These are phyloP conservation scores for Argopecten irradians DNA, from an alignment of 1,140 invertebrate species.

Conservation along the genomic window DNA sequence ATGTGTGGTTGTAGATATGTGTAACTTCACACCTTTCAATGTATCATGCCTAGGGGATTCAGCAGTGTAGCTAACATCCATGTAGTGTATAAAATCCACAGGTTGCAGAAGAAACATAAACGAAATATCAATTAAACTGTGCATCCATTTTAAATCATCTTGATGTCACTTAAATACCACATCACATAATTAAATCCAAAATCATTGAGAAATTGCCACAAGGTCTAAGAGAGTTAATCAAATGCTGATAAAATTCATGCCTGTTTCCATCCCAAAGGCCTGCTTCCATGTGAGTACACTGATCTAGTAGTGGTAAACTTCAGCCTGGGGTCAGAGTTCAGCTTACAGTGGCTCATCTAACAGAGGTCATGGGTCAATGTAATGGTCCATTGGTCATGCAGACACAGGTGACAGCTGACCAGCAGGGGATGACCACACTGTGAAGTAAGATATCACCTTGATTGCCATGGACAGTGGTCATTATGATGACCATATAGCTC, in stretches of 20 bases:
- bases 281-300: background rate
- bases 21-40: background rate
- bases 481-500: background rate
- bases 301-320: background rate
- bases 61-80: background rate
- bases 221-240: background rate
- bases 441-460: constrained; percentile 22
- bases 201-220: background rate
- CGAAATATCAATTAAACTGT: background rate
- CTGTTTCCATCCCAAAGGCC: background rate
- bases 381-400: background rate
- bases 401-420: constrained; percentile 13
- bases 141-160: background rate
- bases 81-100: background rate
- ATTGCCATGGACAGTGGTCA: background rate
- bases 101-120: background rate
- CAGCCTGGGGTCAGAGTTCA: background rate
- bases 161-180: background rate
- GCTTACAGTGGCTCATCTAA: background rate
- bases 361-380: constrained; percentile 5
- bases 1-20: background rate
- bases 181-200: background rate
- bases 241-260: background rate
- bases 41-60: background rate
- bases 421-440: background rate